Conservation (phyloP, 2,113 vertebrate genomes). For the Gnathonemus longibarbis region DNA sequence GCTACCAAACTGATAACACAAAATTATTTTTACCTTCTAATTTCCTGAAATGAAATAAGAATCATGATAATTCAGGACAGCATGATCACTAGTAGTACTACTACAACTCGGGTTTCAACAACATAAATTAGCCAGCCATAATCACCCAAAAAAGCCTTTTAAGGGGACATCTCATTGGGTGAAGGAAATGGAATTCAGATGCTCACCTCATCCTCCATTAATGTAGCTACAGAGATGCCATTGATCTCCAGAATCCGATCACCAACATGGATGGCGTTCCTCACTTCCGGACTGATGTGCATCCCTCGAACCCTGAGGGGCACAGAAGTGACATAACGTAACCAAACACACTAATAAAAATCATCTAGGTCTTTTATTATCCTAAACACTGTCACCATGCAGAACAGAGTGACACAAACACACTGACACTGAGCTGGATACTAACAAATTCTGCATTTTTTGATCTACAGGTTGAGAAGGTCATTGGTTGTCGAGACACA, state of each 20-base stretch:
- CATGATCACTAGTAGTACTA: not conserved
- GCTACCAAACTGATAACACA: not conserved
- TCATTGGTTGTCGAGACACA: not conserved
- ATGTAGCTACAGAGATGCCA: constrained; percentile 72
- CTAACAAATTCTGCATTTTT: not conserved
- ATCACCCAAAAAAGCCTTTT: not conserved
- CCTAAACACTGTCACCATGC: not conserved
- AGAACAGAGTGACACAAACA: not conserved
- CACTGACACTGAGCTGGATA: not conserved
- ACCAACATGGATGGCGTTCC: constrained; percentile 86
- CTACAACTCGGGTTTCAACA: not conserved
- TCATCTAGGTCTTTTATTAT: not conserved
- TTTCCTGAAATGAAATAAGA: not conserved
- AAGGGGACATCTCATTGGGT: not conserved
- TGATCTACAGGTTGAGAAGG: not conserved
- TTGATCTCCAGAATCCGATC: constrained; percentile 96
- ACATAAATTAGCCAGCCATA: not conserved
- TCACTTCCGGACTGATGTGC: constrained; percentile 85
- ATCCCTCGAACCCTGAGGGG: constrained; percentile 76
- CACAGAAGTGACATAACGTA: not conserved
- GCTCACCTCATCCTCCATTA: constrained; percentile 80
- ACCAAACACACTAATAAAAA: not conserved
- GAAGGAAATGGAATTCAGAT: not conserved
- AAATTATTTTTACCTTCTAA: not conserved
- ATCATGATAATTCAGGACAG: not conserved